Conservation (phyloP, 2,113 vertebrate species). For the Toxotes chatareus region DNA sequence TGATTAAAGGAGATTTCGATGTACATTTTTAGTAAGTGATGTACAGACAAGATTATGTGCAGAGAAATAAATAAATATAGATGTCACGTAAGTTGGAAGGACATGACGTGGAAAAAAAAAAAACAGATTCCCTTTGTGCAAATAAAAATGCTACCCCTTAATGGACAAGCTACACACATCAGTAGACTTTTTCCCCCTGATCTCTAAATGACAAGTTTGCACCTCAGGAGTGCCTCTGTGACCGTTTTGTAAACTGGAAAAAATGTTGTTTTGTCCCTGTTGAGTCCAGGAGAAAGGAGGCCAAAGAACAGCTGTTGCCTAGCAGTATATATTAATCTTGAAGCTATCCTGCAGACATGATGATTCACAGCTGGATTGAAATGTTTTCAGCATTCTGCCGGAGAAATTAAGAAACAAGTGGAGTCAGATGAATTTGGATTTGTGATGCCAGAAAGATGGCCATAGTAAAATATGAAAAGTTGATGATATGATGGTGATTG, state of each 20-base stretch:
- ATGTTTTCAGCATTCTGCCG: not conserved
- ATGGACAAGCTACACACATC: not conserved
- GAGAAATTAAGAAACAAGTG: slow-evolving; percentile 33
- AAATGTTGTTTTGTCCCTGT: slow-evolving; percentile 14
- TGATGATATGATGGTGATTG: not conserved
- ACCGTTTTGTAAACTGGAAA: slow-evolving; percentile 8
- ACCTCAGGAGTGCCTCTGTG: slow-evolving; percentile 8
- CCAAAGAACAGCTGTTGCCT: slow-evolving; percentile 34
- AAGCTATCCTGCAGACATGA: slow-evolving; percentile 12
- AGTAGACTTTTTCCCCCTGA: not conserved
- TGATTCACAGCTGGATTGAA: slow-evolving; percentile 44
- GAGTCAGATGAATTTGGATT: slow-evolving; percentile 21
- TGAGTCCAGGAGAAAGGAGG: slow-evolving; percentile 22
- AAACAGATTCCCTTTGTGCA: not conserved
- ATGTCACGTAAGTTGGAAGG: not conserved
- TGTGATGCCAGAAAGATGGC: not conserved
- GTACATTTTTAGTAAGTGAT: not conserved
- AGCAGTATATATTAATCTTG: slow-evolving; percentile 15
- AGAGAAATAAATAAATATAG: slow-evolving; percentile 4
- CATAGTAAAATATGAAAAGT: not conserved
- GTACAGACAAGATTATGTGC: not conserved
- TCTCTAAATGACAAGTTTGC: slow-evolving; percentile 25
- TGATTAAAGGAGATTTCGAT: slow-evolving; percentile 17
- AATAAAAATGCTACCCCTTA: slow-evolving; percentile 20
- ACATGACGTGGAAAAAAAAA: not conserved